These are phyloP conservation scores for Emydoidea blandingii DNA, from an alignment of 2,797 vertebrate species.

Conservation along the genomic window DNA sequence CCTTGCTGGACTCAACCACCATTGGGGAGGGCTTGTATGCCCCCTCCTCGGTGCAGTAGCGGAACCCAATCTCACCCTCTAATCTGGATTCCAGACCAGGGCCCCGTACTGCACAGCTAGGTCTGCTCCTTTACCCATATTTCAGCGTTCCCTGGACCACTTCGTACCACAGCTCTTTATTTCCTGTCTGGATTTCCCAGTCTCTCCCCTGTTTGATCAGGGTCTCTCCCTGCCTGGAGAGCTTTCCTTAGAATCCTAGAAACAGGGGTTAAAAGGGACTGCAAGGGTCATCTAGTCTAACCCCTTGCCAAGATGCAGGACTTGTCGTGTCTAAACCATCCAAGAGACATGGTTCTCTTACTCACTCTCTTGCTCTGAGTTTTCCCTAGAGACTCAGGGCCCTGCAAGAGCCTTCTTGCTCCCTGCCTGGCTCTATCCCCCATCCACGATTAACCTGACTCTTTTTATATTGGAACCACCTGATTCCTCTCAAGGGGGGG, in stretches of 20 bases:
- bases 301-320: not conserved
- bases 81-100: not conserved
- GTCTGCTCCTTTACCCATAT: not conserved
- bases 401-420: not conserved
- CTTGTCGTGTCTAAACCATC: not conserved
- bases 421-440: not conserved
- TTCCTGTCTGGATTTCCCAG: not conserved
- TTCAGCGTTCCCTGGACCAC: not conserved
- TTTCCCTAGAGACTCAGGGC: not conserved
- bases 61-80: not conserved
- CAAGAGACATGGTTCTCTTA: not conserved
- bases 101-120: not conserved
- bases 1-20: not conserved
- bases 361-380: not conserved
- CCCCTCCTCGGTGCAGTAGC: not conserved
- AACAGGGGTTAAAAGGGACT: not conserved
- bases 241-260: not conserved
- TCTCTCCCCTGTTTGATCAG: not conserved
- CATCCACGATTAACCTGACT: not conserved
- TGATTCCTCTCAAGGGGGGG: not conserved
- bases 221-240: not conserved
- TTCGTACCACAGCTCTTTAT: not conserved
- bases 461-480: not conserved
- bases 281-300: not conserved
- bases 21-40: too few species aligned